A percentile compares a stretch with the other conserved stretches of the same genome.
phyloP scores from a whole-genome alignment of 2,113 vertebrate genomes.

The Sisor rabdophorus region DNA sequence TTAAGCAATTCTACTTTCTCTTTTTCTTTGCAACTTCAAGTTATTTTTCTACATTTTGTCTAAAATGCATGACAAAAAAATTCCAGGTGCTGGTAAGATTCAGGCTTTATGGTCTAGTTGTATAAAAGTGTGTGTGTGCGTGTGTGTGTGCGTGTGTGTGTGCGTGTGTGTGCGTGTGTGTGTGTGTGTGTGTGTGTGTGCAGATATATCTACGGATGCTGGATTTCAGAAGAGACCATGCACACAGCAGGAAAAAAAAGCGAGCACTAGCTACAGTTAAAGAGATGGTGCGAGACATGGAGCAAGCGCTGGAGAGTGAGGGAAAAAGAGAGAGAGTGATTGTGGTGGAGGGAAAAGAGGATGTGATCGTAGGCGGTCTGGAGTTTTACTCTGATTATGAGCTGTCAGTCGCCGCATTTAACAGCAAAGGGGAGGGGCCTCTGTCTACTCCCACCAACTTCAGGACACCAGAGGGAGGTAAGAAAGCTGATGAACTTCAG shows the following conservation, averaged over 20 bases:
- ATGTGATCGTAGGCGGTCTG: slow-evolving; percentile 57
- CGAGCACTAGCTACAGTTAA: neutral
- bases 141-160: neutral
- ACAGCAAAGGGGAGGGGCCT: slow-evolving; percentile 73
- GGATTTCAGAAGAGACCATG: slow-evolving; percentile 30
- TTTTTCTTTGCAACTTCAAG: neutral
- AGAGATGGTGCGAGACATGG: neutral
- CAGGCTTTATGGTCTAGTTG: neutral
- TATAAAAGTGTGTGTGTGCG: neutral
- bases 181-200: neutral
- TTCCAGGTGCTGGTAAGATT: neutral
- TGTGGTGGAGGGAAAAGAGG: slow-evolving; percentile 38
- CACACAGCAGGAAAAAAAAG: slow-evolving; percentile 45
- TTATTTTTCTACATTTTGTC: neutral
- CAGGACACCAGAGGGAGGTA: slow-evolving; percentile 80
- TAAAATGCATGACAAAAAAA: neutral
- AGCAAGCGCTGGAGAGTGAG: neutral
- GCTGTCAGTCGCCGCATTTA: slow-evolving; percentile 69
- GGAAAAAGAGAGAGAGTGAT: slow-evolving; percentile 31
- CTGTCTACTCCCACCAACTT: slow-evolving; percentile 55
- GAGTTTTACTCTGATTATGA: slow-evolving; percentile 69
- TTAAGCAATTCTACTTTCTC: neutral
- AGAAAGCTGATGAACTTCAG: slow-evolving; percentile 44
- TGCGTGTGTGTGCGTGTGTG: neutral
- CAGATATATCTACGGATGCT: slow-evolving; percentile 63